Conservation (phyloP, 1,140 invertebrate genomes). For the Drosophila lacteicornis region DNA sequence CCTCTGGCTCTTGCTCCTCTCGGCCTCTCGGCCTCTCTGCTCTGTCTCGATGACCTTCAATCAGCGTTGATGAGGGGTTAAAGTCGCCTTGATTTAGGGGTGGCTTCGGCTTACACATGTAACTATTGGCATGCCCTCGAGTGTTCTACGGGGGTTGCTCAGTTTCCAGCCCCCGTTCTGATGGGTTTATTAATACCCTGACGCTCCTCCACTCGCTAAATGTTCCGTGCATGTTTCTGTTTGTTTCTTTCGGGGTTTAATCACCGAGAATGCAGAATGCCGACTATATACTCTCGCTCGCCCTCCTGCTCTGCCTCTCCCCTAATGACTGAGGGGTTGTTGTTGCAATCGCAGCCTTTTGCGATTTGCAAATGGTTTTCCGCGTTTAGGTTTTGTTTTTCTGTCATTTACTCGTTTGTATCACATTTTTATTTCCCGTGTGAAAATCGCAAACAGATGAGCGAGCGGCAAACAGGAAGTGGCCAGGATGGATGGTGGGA, state of each 20-base stretch:
- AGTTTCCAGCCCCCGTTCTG: conserved; percentile 57
- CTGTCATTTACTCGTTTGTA: conserved; percentile 71
- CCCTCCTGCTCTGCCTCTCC: conserved; percentile 15
- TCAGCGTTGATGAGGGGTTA: conserved; percentile 48
- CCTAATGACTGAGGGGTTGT: conserved; percentile 48
- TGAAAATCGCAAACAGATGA: conserved; percentile 71
- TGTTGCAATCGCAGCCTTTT: conserved; percentile 35
- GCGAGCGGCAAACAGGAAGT: conserved; percentile 60
- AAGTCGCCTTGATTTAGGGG: conserved; percentile 47
- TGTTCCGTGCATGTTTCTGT: conserved; percentile 51
- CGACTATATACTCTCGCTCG: conserved; percentile 18
- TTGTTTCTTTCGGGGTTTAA: conserved; percentile 72
- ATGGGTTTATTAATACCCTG: conserved; percentile 74
- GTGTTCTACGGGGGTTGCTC: conserved; percentile 61
- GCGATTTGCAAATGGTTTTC: conserved; percentile 82
- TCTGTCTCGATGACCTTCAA: conserved; percentile 60
- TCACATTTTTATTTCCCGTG: conserved; percentile 82
- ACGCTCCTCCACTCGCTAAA: conserved; percentile 71
- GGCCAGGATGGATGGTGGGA: conserved; percentile 16
- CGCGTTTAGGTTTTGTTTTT: conserved; percentile 82
- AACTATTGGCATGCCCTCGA: conserved; percentile 61
- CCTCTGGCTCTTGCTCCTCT: conserved; percentile 1
- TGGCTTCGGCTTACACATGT: conserved; percentile 70
- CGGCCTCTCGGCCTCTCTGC: not conserved
- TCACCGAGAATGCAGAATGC: conserved; percentile 41